Evolutionary conservation across 2,888 invertebrate genomes (phyloP).

Genomic region (Caradrina clavipalpis): DNA sequence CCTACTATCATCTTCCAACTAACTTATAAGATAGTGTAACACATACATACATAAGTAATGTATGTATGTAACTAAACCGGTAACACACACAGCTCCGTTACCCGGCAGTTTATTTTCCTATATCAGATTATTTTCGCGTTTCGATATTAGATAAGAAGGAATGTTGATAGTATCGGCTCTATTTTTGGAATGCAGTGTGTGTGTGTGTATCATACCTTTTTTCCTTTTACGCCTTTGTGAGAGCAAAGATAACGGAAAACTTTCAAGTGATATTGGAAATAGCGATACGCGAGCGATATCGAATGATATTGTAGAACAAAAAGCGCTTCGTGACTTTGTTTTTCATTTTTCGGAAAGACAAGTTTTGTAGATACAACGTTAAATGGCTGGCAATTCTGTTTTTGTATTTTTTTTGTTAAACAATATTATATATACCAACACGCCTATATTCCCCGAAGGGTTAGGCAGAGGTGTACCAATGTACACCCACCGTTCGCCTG

Average conservation of each 20-base stretch:
- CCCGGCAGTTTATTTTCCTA: slow-evolving; percentile 46
- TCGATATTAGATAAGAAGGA: slow-evolving; percentile 47
- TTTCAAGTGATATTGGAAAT: slow-evolving; percentile 57
- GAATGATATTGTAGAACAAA: slow-evolving; percentile 43
- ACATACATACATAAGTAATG: slow-evolving; percentile 10
- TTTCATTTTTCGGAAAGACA: slow-evolving; percentile 7
- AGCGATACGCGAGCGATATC: slow-evolving; percentile 49
- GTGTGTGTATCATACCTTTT: slow-evolving; percentile 53
- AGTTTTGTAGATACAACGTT: neutral
- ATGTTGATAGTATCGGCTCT: slow-evolving; percentile 49
- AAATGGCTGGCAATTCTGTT: too few relatives aligned
- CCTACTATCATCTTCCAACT: neutral
- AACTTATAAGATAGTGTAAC: slow-evolving; percentile 6
- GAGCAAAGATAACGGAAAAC: slow-evolving; percentile 51
- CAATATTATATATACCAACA: too few relatives aligned
- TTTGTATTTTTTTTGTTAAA: too few relatives aligned
- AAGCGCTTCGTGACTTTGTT: slow-evolving; percentile 9
- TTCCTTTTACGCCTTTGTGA: slow-evolving; percentile 51
- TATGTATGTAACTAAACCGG: slow-evolving; percentile 13
- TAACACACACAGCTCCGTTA: slow-evolving; percentile 10
- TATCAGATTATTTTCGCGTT: slow-evolving; percentile 51
- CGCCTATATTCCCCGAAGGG: too few relatives aligned
- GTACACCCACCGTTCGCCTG: too few relatives aligned
- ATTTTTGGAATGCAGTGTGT: slow-evolving; percentile 49
- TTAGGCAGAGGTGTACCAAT: too few relatives aligned